Conservation (phyloP, 2,797 vertebrate genomes). For the Smutsia temminckii region DNA sequence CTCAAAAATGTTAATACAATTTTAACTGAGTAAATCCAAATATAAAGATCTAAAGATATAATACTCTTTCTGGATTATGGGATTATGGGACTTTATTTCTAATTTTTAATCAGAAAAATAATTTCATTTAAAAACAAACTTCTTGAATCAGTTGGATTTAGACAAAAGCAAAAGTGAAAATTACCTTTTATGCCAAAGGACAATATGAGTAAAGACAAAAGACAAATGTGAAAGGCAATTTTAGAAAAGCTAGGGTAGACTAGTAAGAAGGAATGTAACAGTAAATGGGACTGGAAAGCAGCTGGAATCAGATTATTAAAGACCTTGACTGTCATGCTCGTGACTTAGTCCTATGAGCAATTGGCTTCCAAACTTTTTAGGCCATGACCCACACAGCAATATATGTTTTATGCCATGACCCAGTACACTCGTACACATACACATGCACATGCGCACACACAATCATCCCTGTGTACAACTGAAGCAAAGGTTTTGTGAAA, state of each 20-base stretch:
- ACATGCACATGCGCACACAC: not conserved
- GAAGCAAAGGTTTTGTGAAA: not conserved
- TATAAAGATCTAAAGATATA: slow-evolving; percentile 53
- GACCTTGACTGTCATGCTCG: not conserved
- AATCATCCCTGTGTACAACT: not conserved
- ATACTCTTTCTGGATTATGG: slow-evolving; percentile 11
- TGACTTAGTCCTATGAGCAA: not conserved
- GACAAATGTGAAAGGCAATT: slow-evolving; percentile 17
- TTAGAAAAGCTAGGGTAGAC: not conserved
- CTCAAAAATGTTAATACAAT: slow-evolving; percentile 24
- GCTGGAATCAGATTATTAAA: not conserved
- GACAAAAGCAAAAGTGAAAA: slow-evolving; percentile 1
- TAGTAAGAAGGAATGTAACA: not conserved
- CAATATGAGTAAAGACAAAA: not conserved
- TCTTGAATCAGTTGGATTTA: slow-evolving; percentile 26
- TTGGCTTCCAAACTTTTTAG: not conserved
- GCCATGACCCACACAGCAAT: not conserved
- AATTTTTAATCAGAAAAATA: slow-evolving; percentile 44
- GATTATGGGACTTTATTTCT: slow-evolving; percentile 35
- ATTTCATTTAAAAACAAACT: slow-evolving; percentile 16
- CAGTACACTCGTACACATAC: not conserved
- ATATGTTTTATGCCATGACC: not conserved
- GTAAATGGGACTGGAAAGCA: not conserved
- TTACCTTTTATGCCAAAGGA: not conserved
- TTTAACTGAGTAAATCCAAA: slow-evolving; percentile 48